phyloP scores from a whole-genome alignment of 2,797 vertebrate genomes.

The Syndactyla subalaris region DNA sequence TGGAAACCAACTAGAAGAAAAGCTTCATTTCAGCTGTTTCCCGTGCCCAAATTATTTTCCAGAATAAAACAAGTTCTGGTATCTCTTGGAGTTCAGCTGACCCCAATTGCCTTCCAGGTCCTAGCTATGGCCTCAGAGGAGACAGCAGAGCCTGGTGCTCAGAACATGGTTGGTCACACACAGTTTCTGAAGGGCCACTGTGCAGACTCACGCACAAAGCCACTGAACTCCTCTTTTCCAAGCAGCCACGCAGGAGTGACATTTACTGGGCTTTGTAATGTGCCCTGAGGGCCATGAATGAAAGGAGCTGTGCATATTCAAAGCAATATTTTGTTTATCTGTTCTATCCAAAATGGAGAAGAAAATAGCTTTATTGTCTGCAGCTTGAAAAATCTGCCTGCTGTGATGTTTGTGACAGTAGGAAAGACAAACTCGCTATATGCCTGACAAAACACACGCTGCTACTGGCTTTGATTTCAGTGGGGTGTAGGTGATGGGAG shows the following conservation, averaged over 20 bases:
- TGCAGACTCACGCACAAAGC: not conserved
- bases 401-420: not conserved
- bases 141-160: not conserved
- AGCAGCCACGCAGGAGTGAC: not conserved
- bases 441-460: not conserved
- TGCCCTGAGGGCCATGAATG: not conserved
- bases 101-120: not conserved
- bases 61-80: not conserved
- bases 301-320: not conserved
- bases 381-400: not conserved
- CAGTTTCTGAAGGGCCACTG: not conserved
- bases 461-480: not conserved
- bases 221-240: not conserved
- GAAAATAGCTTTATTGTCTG: not conserved
- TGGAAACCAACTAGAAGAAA: not conserved
- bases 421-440: not conserved
- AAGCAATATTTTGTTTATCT: conserved; percentile 29
- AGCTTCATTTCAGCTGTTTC: not conserved
- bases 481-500: not conserved
- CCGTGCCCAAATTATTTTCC: not conserved
- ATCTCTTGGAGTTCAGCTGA: not conserved
- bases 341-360: not conserved
- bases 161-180: accelerated
- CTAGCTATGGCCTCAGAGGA: not conserved
- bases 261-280: not conserved